Evolutionary conservation across 1,140 invertebrate genomes (phyloP), one percentile per base, ranked within the genome.

Genomic region (Neuroterus valhalla): DNA sequence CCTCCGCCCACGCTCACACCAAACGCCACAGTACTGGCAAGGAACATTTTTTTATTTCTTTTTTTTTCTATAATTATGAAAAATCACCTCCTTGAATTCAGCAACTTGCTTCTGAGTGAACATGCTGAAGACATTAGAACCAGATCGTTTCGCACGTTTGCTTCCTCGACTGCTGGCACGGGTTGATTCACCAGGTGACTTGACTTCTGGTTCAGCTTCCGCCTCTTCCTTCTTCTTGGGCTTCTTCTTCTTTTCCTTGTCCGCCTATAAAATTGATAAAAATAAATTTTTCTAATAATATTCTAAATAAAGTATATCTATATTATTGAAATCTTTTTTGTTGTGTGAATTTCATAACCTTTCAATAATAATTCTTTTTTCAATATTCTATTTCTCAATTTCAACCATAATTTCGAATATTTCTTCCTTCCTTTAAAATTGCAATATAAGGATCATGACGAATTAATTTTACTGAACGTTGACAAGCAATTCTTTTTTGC

Each of bases 111-210:
- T 95, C 91, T 98, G 96, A 73, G 95, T 94, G 93, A 98, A 98
- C 94, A 97, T 96, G 85, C 96, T 97, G 92, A 98, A 98, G 84
- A 98, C 96, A 92, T 96, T 97, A 90, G 96, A 97, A 80, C 96
- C 96, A 86, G 94, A 94, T 83, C 96, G 93, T 92, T 96, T 96
- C 75, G 94, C 91, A 94, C 92, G 88, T 78, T 91, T 91, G 72
- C 89, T 91, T 75, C 96, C 96, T 84, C 95, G 95, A 86, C 96
- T 93, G 91, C 96, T 93, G 91, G 94, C 95, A 88, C 96, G 94
- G 86, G 92, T 93, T 71, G 93, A 94, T 71, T 93, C 94, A 62
- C 88, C 88, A 17, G 87, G 87, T 1, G 82, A 83, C 76, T 93
- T 92, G 62, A 92, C 85, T 15, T 87, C 48, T 42, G 72, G 62